A percentile compares a stretch with the other conserved stretches of the same genome.
These are phyloP conservation scores for Lithophane socia DNA, from an alignment of 2,888 invertebrate genomes.

Conservation along the genomic window DNA sequence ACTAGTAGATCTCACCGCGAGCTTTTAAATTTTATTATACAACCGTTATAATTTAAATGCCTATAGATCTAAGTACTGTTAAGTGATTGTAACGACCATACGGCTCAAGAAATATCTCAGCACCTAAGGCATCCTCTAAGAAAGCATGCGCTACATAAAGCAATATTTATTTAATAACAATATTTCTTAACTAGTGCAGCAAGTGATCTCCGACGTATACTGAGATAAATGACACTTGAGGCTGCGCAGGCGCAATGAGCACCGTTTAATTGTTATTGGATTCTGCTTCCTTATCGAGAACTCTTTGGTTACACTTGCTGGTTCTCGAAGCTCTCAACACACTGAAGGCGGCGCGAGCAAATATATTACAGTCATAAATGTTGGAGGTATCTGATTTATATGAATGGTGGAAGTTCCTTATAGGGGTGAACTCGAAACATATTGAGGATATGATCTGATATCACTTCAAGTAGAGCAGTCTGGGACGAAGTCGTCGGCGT, in stretches of 20 bases:
- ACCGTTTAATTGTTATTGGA: slow-evolving; percentile 62
- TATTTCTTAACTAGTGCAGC: slow-evolving; percentile 40
- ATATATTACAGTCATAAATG: slow-evolving; percentile 51
- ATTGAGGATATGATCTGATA: slow-evolving; percentile 39
- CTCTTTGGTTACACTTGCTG: slow-evolving; percentile 57
- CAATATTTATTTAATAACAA: slow-evolving; percentile 51
- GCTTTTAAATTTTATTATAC: neutral
- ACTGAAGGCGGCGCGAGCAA: slow-evolving; percentile 43
- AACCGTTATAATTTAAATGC: neutral
- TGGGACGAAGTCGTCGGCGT: slow-evolving; percentile 7
- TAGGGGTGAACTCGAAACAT: slow-evolving; percentile 30
- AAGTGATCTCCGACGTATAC: slow-evolving; percentile 36
- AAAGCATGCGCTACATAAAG: slow-evolving; percentile 22
- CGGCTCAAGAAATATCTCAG: slow-evolving; percentile 4
- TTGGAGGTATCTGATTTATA: slow-evolving; percentile 43
- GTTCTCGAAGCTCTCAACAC: slow-evolving; percentile 38
- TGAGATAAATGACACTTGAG: slow-evolving; percentile 50
- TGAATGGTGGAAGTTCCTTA: slow-evolving; percentile 36
- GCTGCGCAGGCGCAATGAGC: slow-evolving; percentile 47
- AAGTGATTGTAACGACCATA: slow-evolving; percentile 8
- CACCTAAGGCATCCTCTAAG: neutral
- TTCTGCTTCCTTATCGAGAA: slow-evolving; percentile 60
- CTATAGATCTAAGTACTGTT: slow-evolving; percentile 2
- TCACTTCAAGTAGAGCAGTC: slow-evolving; percentile 23
- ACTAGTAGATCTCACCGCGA: neutral